These are phyloP conservation scores for Papilio aristodemus DNA, from an alignment of 1,140 invertebrate species.

Conservation along the genomic window DNA sequence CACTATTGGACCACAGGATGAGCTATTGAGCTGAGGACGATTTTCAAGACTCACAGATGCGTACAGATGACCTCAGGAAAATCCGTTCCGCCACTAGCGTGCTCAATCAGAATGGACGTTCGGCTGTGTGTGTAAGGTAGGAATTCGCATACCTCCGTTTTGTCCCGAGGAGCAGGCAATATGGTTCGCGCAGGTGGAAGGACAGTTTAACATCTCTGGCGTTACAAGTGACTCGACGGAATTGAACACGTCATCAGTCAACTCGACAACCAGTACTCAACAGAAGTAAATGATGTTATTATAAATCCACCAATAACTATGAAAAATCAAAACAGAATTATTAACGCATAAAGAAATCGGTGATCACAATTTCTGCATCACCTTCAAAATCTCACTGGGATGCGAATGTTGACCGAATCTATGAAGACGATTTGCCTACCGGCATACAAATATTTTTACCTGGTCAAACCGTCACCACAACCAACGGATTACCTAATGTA, in stretches of 20 bases:
- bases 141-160: constrained; percentile 31
- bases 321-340: constrained; percentile 32
- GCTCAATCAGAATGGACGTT: too few relatives aligned
- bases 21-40: neutral
- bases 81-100: too few relatives aligned
- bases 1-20: neutral
- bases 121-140: too few relatives aligned
- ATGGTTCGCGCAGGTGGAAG: constrained; percentile 43
- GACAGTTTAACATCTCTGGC: constrained; percentile 34
- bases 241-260: constrained; percentile 34
- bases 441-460: constrained; percentile 31
- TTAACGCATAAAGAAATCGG: constrained; percentile 32
- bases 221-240: constrained; percentile 30
- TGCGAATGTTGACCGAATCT: constrained; percentile 22
- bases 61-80: neutral
- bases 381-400: constrained; percentile 35
- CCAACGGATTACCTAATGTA: constrained; percentile 33
- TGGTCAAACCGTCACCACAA: neutral
- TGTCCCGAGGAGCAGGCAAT: constrained; percentile 41
- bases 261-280: constrained; percentile 21
- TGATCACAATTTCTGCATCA: constrained; percentile 38
- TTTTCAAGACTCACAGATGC: constrained; percentile 10
- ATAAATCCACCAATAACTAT: constrained; percentile 35
- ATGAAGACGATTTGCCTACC: constrained; percentile 36
- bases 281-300: constrained; percentile 37